phyloP scores from a whole-genome alignment of 2,888 invertebrate species.

The Diarsia brunnea region DNA sequence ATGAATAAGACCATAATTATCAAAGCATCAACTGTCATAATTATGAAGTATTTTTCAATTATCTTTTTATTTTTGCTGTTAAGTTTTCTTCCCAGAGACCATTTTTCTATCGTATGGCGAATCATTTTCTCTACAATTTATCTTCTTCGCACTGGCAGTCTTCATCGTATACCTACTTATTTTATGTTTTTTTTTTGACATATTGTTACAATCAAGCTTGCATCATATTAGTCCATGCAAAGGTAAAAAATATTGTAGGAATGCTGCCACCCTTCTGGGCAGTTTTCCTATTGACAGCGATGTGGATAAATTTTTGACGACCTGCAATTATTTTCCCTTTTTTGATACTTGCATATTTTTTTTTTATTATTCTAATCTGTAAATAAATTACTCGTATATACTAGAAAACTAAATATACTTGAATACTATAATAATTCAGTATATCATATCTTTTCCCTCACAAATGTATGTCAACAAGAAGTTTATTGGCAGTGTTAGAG shows the following conservation, averaged over 20 bases:
- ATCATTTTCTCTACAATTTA: background rate
- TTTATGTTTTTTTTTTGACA: background rate
- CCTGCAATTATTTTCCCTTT: background rate
- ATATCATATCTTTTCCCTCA: background rate
- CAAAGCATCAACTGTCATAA: too few relatives aligned
- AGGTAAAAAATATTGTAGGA: background rate
- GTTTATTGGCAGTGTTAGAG: constrained; percentile 50
- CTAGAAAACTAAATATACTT: background rate
- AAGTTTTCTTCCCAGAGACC: background rate
- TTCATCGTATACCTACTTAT: too few relatives aligned
- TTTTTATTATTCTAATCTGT: too few relatives aligned
- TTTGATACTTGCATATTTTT: background rate
- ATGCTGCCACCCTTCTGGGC: too few relatives aligned
- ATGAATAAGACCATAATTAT: too few relatives aligned
- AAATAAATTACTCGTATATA: too few relatives aligned
- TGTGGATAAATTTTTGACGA: too few relatives aligned
- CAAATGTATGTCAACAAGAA: constrained; percentile 56
- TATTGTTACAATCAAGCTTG: background rate
- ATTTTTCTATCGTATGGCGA: too few relatives aligned
- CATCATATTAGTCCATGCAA: background rate
- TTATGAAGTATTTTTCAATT: too few relatives aligned
- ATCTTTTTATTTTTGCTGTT: too few relatives aligned
- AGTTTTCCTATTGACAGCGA: too few relatives aligned
- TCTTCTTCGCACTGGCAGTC: background rate
- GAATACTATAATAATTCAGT: background rate